Evolutionary conservation across 2,888 invertebrate species (phyloP), one percentile per base, ranked within the genome.

Genomic region (Ophion obscuratus): DNA sequence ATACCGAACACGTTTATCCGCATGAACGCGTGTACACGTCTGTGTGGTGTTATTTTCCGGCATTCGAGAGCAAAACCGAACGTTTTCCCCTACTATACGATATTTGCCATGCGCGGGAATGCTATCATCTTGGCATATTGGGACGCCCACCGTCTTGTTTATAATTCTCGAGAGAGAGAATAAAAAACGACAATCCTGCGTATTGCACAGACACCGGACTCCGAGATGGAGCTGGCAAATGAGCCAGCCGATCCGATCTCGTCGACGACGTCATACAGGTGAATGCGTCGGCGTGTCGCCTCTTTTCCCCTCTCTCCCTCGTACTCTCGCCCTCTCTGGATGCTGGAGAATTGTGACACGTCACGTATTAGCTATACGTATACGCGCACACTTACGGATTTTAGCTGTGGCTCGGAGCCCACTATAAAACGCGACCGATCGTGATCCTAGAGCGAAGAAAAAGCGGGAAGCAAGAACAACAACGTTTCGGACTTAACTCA

Each of bases 231-330:
- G 71, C 78, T 71, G 64, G 83, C 81, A 81, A 81, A 83, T 86
- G 86, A 81, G 82, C 88, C 88, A 88, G 68, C 74, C 83, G 86
- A 88, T 89, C 90, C 89, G 89, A 91, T 92, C 90, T 87, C 88
- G 91, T 88, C 89, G 92, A 91, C 91, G 90, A 91, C 93, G 93
- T 93, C 93, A 92, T 92, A 89, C 92, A 92, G 91, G 91, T 92
- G 91, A 92, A 91, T 87, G 91, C 92, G 92, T 93, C 89, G 92
- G 92, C 92, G 90, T 88, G 75, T 71, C 80, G 73, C 80, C 64
- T 64, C 68, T 74, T 71, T 20, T 57, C 71, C 40, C 59, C 44
- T 88, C 85, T 77, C 86, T 64, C 36, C 14, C 31, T 71, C 74
- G 27, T 47, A 24, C 47, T 62, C 40, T 64, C 57, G 27, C 71